phyloP scores from a whole-genome alignment of 1,140 invertebrate genomes.

The Daktulosphaira vitifoliae region DNA sequence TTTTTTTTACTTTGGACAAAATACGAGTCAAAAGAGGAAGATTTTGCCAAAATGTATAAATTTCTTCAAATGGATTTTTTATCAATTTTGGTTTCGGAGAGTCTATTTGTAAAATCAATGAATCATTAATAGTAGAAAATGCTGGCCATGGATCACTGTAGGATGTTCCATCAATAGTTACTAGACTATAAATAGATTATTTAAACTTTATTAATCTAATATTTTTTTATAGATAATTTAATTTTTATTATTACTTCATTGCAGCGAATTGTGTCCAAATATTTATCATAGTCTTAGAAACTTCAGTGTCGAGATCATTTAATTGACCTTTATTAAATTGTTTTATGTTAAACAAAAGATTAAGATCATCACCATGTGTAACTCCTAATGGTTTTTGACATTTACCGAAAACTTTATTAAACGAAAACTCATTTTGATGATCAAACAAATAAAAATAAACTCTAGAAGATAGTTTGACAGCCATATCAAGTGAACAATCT shows the following conservation, averaged over 20 bases:
- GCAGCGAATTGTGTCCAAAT: slow-evolving; percentile 5
- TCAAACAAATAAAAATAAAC: slow-evolving; percentile 4
- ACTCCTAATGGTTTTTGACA: background rate
- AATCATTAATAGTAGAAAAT: background rate
- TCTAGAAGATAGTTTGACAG: background rate
- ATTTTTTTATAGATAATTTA: no score
- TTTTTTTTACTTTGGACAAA: background rate
- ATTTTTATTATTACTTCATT: background rate
- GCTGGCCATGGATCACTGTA: background rate
- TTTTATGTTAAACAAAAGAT: background rate
- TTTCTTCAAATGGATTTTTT: background rate
- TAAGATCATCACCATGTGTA: slow-evolving; percentile 5
- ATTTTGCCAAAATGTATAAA: background rate
- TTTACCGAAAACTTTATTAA: background rate
- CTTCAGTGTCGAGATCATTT: background rate
- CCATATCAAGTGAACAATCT: background rate
- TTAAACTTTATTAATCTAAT: background rate
- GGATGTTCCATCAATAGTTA: background rate
- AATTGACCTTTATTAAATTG: background rate
- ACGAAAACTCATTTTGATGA: slow-evolving; percentile 1
- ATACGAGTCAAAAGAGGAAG: background rate
- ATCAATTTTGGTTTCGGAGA: background rate
- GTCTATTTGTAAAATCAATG: background rate
- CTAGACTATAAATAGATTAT: background rate
- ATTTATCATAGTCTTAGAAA: slow-evolving; percentile 11